A percentile compares a stretch with the other conserved stretches of the same genome.
These are phyloP conservation scores for Drosophila mulleri DNA, from an alignment of 2,888 invertebrate genomes.

Conservation along the genomic window DNA sequence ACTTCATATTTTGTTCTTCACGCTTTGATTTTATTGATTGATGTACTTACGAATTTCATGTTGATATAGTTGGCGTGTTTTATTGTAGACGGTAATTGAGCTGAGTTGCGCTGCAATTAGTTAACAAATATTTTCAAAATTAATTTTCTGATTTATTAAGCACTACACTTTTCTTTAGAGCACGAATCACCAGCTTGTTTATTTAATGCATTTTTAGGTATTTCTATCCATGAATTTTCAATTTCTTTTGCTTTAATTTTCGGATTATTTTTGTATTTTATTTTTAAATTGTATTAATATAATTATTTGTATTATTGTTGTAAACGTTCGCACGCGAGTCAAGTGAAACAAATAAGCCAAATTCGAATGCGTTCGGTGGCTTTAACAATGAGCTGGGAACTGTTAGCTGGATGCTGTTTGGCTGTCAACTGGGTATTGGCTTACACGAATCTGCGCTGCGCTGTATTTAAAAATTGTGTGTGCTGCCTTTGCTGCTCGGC, in stretches of 20 bases:
- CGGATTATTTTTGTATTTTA: neutral
- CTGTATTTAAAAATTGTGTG: conserved; percentile 38
- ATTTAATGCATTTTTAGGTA: neutral
- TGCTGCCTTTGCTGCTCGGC: conserved; percentile 41
- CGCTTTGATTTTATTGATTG: conserved; percentile 19
- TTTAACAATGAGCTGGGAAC: conserved; percentile 39
- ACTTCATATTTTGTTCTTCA: conserved; percentile 6
- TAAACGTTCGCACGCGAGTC: conserved; percentile 43
- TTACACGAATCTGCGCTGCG: conserved; percentile 60
- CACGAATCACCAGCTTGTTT: conserved; percentile 33
- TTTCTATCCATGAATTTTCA: conserved; percentile 14
- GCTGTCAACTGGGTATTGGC: conserved; percentile 44
- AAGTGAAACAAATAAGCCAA: conserved; percentile 38
- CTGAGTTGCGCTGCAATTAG: conserved; percentile 68
- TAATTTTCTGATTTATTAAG: conserved; percentile 47
- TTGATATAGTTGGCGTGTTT: conserved; percentile 53
- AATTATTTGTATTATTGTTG: conserved; percentile 14
- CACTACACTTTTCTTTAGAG: conserved; percentile 51
- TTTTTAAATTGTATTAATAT: neutral
- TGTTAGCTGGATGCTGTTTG: conserved; percentile 47
- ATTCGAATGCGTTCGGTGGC: conserved; percentile 20
- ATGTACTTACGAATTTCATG: conserved; percentile 76
- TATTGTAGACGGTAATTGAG: conserved; percentile 14
- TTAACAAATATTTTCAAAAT: conserved; percentile 74
- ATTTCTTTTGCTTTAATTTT: conserved; percentile 12